Evolutionary conservation across 2,888 invertebrate species (phyloP).

Genomic region (Tipula unca): DNA sequence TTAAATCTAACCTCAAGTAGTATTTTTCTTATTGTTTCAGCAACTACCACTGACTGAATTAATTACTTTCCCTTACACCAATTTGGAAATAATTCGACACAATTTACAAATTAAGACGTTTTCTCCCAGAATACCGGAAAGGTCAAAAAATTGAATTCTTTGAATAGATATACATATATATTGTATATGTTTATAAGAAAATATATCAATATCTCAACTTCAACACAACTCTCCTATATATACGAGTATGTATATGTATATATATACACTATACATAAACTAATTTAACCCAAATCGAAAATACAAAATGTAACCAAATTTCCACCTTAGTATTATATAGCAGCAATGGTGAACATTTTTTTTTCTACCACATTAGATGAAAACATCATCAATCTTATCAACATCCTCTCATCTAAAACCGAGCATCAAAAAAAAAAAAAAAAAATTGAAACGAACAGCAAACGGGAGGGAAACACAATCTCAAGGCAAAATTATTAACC

Average conservation of each 20-base stretch:
- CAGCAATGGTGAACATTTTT: background rate
- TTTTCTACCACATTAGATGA: background rate
- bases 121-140: background rate
- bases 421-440: background rate
- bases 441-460: background rate
- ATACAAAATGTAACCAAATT: background rate
- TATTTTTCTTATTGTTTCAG: no score
- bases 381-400: constrained; percentile 14
- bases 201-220: background rate
- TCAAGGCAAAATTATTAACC: background rate
- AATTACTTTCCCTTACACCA: background rate
- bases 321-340: background rate
- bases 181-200: no score
- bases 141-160: background rate
- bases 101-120: background rate
- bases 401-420: background rate
- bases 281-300: background rate
- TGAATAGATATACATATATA: background rate
- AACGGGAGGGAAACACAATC: background rate
- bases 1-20: no score
- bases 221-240: background rate
- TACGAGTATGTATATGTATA: background rate
- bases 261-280: background rate
- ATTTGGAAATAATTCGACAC: background rate
- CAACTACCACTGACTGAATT: background rate